phyloP scores from a whole-genome alignment of 2,888 invertebrate species.

The Scaptomyza tumidula region DNA sequence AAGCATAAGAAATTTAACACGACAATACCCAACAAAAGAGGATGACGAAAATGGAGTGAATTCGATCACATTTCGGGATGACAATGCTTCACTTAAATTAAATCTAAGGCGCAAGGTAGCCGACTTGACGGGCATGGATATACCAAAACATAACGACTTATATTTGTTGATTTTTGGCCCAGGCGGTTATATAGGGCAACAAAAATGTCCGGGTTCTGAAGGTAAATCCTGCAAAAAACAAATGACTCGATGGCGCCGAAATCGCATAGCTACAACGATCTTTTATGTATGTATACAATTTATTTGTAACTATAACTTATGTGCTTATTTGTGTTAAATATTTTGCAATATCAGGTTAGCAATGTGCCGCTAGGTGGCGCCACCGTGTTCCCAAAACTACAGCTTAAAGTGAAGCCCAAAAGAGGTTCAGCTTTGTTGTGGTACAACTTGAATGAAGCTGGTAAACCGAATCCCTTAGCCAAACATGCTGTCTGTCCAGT shows the following conservation, averaged over 20 bases:
- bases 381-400: constrained; percentile 44
- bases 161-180: constrained; percentile 39
- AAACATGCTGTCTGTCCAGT: constrained; percentile 49
- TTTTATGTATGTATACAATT: constrained; percentile 38
- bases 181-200: constrained; percentile 28
- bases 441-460: constrained; percentile 37
- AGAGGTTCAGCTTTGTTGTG: constrained; percentile 45
- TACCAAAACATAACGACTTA: constrained; percentile 12
- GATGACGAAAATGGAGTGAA: not conserved
- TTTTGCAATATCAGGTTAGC: constrained; percentile 28
- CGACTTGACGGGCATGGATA: constrained; percentile 30
- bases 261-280: constrained; percentile 31
- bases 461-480: constrained; percentile 9
- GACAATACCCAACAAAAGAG: not conserved
- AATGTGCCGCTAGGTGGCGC: constrained; percentile 51
- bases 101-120: constrained; percentile 23
- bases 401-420: constrained; percentile 29
- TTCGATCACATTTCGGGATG: not conserved
- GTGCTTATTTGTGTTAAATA: not conserved
- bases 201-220: constrained; percentile 7
- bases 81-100: not conserved
- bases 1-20: constrained; percentile 5
- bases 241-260: not conserved
- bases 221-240: not conserved
- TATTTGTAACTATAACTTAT: not conserved